A percentile compares a stretch with the other conserved stretches of the same genome.
phyloP scores from a whole-genome alignment of 2,888 invertebrate species.

The Beris morrisii region DNA sequence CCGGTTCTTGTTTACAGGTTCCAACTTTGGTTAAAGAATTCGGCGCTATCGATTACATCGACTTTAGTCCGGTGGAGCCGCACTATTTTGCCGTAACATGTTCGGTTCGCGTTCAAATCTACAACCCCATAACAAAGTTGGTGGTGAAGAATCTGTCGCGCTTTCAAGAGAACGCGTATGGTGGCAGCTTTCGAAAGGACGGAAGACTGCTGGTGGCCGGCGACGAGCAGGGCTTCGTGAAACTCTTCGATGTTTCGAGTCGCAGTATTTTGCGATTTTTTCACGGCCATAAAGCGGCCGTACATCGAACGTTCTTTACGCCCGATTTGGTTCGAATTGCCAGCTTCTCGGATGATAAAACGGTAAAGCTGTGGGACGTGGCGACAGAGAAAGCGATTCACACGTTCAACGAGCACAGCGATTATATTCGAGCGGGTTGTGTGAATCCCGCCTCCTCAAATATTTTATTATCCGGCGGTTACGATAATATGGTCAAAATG shows the following conservation, averaged over 20 bases:
- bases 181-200: constrained; percentile 80
- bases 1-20: constrained; percentile 59
- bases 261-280: constrained; percentile 83
- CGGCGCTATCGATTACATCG: constrained; percentile 87
- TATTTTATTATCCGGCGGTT: constrained; percentile 81
- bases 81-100: constrained; percentile 91
- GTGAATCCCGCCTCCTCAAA: constrained; percentile 75
- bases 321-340: constrained; percentile 75
- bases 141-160: constrained; percentile 79
- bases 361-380: constrained; percentile 88
- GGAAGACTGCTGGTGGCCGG: constrained; percentile 85
- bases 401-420: constrained; percentile 69
- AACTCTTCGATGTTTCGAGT: constrained; percentile 84
- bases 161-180: constrained; percentile 82
- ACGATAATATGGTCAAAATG: constrained; percentile 84
- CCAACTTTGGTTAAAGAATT: constrained; percentile 90
- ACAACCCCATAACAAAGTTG: constrained; percentile 82
- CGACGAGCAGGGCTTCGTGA: constrained; percentile 83
- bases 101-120: constrained; percentile 84
- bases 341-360: constrained; percentile 91
- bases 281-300: constrained; percentile 78
- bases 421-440: constrained; percentile 84
- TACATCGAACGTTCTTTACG: constrained; percentile 81
- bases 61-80: constrained; percentile 87
- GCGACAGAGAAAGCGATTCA: constrained; percentile 74